Base-by-base conservation (phyloP, 23 tunicate genomes). In the Aplidium turbinatum region DNA sequence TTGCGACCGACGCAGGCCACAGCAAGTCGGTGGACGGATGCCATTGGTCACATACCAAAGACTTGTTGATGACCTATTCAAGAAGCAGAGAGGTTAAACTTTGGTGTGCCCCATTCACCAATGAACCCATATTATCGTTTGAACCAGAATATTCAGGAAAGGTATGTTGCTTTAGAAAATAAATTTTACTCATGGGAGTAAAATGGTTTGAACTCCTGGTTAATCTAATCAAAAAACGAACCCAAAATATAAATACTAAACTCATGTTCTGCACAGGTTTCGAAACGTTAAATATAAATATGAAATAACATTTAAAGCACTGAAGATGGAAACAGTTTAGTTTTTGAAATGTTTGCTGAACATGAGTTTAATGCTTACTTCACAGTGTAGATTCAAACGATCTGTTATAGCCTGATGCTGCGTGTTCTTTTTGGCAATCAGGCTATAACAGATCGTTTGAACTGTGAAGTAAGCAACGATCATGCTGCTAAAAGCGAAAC, bases 21-120 rank as follows among this genome's bases (percentile, higher is more conserved):
- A 80, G 55, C 76, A 63, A 87, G 66, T n/a, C 51, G 31, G 56
- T 87, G 73, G 46, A n/a, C 20, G 57, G 63, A 35, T 70, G 75
- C 50, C 24, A 23, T 33, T 75, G 81, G 83, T 65, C 82, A 45
- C 30, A 82, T 52, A 38, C 57, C 66, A 57, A 47, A 20, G 68
- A 64, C 62, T 0, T 64, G 29, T 33, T 69, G 26, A 27, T 73
- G 42, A 75, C 87, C 39, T 82, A 56, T 46, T 55, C 73, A n/a
- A 46, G 39, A 1, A 65, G 62, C 46, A 25, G 76, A 55, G 53
- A 57, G 6, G 68, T 82, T 6, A 73, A 60, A 35, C 1, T 82
- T 0, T 82, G 87, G 79, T 61, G 34, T 21, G 65, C 73, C 33
- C 74, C 73, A 25, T 35, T 32, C 42, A 73, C 66, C 19, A 52